These are phyloP conservation scores for Bactericera cockerelli DNA, from an alignment of 1,140 invertebrate genomes.

Conservation along the genomic window DNA sequence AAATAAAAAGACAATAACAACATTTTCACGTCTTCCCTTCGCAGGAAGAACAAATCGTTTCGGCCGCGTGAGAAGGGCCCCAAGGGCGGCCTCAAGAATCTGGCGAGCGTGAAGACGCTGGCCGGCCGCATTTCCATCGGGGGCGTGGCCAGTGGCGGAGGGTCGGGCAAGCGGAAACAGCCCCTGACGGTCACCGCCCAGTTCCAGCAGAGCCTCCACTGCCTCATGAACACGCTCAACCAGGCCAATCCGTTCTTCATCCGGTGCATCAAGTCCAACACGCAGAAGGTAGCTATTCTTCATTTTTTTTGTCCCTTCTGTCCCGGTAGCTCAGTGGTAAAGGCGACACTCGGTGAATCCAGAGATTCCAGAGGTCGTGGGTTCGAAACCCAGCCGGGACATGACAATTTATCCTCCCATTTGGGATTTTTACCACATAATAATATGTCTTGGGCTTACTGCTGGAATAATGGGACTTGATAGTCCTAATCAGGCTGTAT, in stretches of 20 bases:
- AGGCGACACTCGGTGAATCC: too few relatives aligned
- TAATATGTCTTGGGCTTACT: too few relatives aligned
- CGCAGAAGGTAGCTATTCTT: constrained; percentile 68
- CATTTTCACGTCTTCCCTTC: too few relatives aligned
- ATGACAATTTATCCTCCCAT: too few relatives aligned
- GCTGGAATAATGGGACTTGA: too few relatives aligned
- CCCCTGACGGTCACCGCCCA: constrained; percentile 84
- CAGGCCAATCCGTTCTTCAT: constrained; percentile 95
- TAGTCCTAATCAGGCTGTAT: too few relatives aligned
- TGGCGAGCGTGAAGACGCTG: constrained; percentile 77
- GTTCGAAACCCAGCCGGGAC: too few relatives aligned
- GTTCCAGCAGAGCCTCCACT: constrained; percentile 81
- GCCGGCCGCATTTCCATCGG: constrained; percentile 45
- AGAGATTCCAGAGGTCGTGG: too few relatives aligned
- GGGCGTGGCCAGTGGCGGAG: constrained; percentile 32
- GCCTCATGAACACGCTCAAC: constrained; percentile 84
- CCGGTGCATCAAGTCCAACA: constrained; percentile 90
- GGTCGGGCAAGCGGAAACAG: constrained; percentile 62
- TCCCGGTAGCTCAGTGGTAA: too few relatives aligned
- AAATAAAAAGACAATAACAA: too few relatives aligned
- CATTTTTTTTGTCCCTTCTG: too few relatives aligned
- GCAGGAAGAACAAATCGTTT: constrained; percentile 81
- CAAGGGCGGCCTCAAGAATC: constrained; percentile 61
- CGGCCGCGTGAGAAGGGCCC: constrained; percentile 59
- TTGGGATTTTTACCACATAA: too few relatives aligned